These are phyloP conservation scores for Heliconius ethilla DNA, from an alignment of 2,888 invertebrate genomes.

Conservation along the genomic window DNA sequence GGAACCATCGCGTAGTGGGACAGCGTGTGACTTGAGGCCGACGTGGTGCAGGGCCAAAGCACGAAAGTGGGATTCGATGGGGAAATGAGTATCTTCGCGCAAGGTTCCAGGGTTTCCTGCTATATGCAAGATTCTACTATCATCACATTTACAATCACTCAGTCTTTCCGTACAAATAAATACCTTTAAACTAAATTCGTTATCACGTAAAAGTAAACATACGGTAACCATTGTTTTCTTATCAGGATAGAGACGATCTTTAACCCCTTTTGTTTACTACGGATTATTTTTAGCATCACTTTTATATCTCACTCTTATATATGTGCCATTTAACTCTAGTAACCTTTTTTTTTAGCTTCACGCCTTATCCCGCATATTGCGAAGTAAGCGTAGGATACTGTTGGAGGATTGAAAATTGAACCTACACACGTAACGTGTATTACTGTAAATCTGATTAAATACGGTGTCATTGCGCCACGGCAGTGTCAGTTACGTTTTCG, in stretches of 20 bases:
- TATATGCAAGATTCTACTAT: too few relatives aligned
- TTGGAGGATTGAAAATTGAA: too few relatives aligned
- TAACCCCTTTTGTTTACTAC: slow-evolving; percentile 12
- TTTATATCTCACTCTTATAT: background rate
- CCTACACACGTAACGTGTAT: too few relatives aligned
- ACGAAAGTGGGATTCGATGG: too few relatives aligned
- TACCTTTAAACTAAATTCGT: background rate
- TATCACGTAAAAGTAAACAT: background rate
- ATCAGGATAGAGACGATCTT: slow-evolving; percentile 17
- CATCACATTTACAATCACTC: too few relatives aligned
- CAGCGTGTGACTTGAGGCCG: background rate
- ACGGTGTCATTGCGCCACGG: too few relatives aligned
- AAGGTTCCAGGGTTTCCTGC: too few relatives aligned
- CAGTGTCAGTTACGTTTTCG: too few relatives aligned
- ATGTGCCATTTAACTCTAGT: slow-evolving; percentile 19
- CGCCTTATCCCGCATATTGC: background rate
- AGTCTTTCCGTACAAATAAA: background rate
- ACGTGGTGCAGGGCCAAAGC: too few relatives aligned
- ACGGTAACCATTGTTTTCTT: background rate
- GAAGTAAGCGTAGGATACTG: background rate
- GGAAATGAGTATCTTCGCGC: too few relatives aligned
- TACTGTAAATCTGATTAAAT: too few relatives aligned
- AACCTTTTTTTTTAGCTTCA: slow-evolving; percentile 13
- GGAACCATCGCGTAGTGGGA: background rate
- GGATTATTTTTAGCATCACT: slow-evolving; percentile 11